phyloP scores from a whole-genome alignment of 2,797 vertebrate species.

The Syndactyla subalaris region DNA sequence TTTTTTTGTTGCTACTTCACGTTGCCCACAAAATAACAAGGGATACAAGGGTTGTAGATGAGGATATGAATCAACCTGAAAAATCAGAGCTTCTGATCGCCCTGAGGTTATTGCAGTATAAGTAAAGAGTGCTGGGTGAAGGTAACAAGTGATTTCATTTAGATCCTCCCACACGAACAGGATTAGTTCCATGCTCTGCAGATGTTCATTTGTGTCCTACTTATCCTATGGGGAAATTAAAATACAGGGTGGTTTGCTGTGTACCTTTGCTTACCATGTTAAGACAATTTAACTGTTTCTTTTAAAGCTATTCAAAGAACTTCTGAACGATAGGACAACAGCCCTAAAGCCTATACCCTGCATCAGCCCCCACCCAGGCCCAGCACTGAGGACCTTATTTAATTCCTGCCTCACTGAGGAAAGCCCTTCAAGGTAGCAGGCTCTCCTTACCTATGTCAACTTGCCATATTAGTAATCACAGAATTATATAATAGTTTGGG shows the following conservation, averaged over 20 bases:
- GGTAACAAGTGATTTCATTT: not conserved
- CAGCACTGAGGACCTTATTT: not conserved
- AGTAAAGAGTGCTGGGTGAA: not conserved
- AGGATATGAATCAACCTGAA: not conserved
- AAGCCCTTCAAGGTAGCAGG: not conserved
- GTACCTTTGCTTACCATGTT: not conserved
- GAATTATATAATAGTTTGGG: not conserved
- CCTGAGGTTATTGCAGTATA: not conserved
- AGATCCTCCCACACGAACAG: not conserved
- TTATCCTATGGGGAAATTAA: not conserved
- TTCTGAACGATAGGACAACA: not conserved
- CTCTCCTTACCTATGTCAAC: not conserved
- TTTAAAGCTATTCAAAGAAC: not conserved
- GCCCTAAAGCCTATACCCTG: not conserved
- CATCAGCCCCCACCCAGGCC: not conserved
- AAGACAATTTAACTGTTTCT: not conserved
- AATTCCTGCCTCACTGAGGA: not conserved
- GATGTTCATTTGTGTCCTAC: not conserved
- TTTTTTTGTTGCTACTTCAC: not conserved
- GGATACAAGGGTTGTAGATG: not conserved
- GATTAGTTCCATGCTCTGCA: conserved; percentile 10
- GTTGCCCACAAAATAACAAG: not conserved
- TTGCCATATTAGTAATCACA: not conserved
- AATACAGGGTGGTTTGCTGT: not conserved
- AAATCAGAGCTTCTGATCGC: not conserved